phyloP scores from a whole-genome alignment of 2,888 invertebrate genomes.

The Cacoxenus indagator region DNA sequence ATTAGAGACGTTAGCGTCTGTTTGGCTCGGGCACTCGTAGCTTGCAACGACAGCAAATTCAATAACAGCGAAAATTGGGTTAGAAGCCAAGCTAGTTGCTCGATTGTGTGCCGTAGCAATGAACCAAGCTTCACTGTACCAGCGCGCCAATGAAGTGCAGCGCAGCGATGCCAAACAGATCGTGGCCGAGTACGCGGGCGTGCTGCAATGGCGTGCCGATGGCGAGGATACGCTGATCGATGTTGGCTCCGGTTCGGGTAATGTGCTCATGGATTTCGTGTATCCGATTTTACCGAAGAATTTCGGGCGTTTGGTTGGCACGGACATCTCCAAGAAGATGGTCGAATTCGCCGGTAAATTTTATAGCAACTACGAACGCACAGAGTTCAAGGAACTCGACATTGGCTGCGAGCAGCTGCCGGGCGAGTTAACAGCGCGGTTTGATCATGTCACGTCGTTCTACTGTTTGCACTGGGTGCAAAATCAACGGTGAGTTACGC shows the following conservation, averaged over 20 bases:
- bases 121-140: slow-evolving; percentile 79
- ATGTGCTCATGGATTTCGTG: slow-evolving; percentile 77
- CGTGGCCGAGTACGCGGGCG: slow-evolving; percentile 75
- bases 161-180: slow-evolving; percentile 77
- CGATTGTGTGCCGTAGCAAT: slow-evolving; percentile 65
- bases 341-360: slow-evolving; percentile 76
- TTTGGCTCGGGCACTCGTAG: neutral
- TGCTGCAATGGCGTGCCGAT: slow-evolving; percentile 74
- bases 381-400: slow-evolving; percentile 72
- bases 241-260: slow-evolving; percentile 83
- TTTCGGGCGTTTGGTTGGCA: slow-evolving; percentile 74
- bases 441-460: slow-evolving; percentile 82
- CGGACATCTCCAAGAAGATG: slow-evolving; percentile 82
- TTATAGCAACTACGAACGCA: slow-evolving; percentile 66
- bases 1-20: neutral
- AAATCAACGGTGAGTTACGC: slow-evolving; percentile 73
- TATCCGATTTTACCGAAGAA: slow-evolving; percentile 75
- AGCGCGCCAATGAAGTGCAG: slow-evolving; percentile 78
- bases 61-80: neutral
- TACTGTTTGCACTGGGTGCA: slow-evolving; percentile 86
- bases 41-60: neutral
- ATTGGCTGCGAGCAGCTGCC: slow-evolving; percentile 73
- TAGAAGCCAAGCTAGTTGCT: neutral
- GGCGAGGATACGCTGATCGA: slow-evolving; percentile 75
- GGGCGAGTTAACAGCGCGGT: slow-evolving; percentile 71